Evolutionary conservation across 2,888 invertebrate genomes (phyloP).

Genomic region (Plebejus anna): DNA sequence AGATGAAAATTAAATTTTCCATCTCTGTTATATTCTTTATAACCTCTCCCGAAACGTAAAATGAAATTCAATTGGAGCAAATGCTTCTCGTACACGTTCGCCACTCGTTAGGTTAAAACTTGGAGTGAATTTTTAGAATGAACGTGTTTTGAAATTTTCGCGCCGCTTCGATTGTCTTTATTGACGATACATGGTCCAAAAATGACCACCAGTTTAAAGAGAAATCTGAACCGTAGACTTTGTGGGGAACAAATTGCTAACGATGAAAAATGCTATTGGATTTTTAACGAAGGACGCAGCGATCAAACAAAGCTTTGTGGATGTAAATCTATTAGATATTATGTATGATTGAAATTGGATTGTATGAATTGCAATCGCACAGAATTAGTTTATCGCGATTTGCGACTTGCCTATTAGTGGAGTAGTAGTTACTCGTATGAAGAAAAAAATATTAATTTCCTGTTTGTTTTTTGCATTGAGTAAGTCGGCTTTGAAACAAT

Average conservation of each 20-base stretch:
- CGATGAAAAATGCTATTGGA: conserved; percentile 18
- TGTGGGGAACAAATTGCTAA: conserved; percentile 21
- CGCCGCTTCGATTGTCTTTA: conserved; percentile 25
- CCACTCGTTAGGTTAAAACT: conserved; percentile 35
- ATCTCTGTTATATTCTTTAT: conserved; percentile 36
- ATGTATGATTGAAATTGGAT: conserved; percentile 4
- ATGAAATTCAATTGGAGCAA: conserved; percentile 36
- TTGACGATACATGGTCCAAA: conserved; percentile 24
- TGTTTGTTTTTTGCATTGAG: no score
- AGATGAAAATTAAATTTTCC: conserved; percentile 36
- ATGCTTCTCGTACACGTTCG: conserved; percentile 32
- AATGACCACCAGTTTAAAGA: conserved; percentile 14
- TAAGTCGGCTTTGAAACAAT: no score
- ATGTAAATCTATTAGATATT: conserved; percentile 15
- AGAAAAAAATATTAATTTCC: no score
- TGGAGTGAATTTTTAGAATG: conserved; percentile 33
- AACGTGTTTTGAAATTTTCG: conserved; percentile 28
- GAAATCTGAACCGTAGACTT: conserved; percentile 20
- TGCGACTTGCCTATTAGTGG: neutral
- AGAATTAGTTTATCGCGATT: neutral
- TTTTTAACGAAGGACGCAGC: conserved; percentile 12
- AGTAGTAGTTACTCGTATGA: no score
- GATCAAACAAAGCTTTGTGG: conserved; percentile 28
- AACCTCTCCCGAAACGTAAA: conserved; percentile 36
- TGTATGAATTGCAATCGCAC: neutral